A percentile compares a stretch with the other conserved stretches of the same genome.
Evolutionary conservation across 2,113 vertebrate species (phyloP).

Genomic region (Lophotis ruficrista): DNA sequence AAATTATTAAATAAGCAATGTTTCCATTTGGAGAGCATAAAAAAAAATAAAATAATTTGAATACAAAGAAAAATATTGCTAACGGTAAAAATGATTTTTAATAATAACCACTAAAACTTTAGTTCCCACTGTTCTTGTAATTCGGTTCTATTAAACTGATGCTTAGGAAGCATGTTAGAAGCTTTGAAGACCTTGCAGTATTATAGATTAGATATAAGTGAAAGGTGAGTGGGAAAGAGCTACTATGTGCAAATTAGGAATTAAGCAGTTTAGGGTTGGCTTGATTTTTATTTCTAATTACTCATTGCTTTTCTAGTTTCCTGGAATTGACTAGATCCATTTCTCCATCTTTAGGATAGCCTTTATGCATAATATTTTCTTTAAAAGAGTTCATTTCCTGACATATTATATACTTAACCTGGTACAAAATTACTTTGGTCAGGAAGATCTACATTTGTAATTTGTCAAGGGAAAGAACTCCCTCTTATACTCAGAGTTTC

Average conservation of each 20-base stretch:
- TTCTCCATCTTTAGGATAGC: not conserved
- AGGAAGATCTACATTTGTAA: not conserved
- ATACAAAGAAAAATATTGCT: not conserved
- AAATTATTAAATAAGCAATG: not conserved
- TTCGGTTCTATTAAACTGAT: not conserved
- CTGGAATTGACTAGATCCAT: not conserved
- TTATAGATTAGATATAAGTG: not conserved
- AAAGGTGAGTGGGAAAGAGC: not conserved
- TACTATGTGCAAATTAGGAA: not conserved
- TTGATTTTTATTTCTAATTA: not conserved
- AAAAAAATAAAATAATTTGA: not conserved
- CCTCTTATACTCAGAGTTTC: not conserved
- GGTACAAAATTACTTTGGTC: not conserved
- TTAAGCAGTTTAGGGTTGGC: not conserved
- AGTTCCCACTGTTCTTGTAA: not conserved
- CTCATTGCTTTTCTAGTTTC: not conserved
- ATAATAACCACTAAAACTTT: not conserved
- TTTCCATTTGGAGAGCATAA: not conserved
- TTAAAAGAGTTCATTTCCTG: not conserved
- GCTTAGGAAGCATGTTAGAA: not conserved
- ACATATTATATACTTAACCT: not conserved
- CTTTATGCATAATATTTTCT: not conserved
- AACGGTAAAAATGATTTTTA: not conserved
- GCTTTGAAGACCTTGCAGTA: not conserved
- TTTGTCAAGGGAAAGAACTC: not conserved